These are phyloP conservation scores for Cabera pusaria DNA, from an alignment of 2,888 invertebrate genomes.

Conservation along the genomic window DNA sequence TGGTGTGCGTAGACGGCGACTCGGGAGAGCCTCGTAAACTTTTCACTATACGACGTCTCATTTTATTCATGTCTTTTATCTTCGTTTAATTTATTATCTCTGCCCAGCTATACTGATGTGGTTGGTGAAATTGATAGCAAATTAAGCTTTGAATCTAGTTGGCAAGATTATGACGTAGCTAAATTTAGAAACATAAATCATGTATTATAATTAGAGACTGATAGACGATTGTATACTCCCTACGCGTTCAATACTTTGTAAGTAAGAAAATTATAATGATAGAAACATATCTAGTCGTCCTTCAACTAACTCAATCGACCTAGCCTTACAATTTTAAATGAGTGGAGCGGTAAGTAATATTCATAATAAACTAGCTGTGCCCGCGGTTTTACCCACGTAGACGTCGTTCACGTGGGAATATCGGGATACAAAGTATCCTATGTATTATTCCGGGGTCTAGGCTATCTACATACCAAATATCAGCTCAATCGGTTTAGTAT, in stretches of 20 bases:
- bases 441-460: too few relatives aligned
- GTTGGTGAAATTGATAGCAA: conserved; percentile 42
- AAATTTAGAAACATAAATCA: conserved; percentile 13
- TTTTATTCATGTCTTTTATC: conserved; percentile 72
- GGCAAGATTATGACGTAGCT: conserved; percentile 11
- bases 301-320: conserved; percentile 12
- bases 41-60: conserved; percentile 72
- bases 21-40: conserved; percentile 70
- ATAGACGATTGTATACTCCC: neutral
- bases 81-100: conserved; percentile 57
- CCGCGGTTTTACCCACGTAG: too few relatives aligned
- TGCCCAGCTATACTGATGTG: conserved; percentile 33
- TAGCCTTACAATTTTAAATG: conserved; percentile 3
- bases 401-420: too few relatives aligned
- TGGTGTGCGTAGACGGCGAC: conserved; percentile 77
- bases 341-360: conserved; percentile 1
- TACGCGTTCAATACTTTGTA: too few relatives aligned
- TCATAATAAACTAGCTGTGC: too few relatives aligned
- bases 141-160: conserved; percentile 36
- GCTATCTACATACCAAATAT: too few relatives aligned
- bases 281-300: neutral
- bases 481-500: too few relatives aligned
- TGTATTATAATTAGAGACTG: conserved; percentile 1
- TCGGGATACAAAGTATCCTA: too few relatives aligned
- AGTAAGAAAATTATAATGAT: too few relatives aligned